Base-by-base conservation (phyloP, 1,140 invertebrate genomes). In the Lepidurus apus region DNA sequence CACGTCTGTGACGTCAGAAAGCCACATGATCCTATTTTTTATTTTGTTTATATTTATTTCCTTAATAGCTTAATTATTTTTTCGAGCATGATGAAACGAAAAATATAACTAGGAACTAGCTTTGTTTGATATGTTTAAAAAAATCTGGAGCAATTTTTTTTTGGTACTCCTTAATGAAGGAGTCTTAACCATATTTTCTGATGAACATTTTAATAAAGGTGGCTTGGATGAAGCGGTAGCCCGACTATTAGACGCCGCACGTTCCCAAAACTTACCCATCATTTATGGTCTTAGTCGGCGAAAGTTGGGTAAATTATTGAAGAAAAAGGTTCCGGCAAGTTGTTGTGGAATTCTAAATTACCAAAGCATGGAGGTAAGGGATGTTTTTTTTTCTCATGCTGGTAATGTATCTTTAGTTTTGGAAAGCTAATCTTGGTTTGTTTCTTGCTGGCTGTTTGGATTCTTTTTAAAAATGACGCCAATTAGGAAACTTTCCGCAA, bases 291-390 rank as follows among this genome's bases (percentile, higher is more conserved):
- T 88, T 21, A 84, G 84, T 6, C 81, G 86, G 13, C 83, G 85
- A 44, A 83, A 84, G 3, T 82, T 88, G 11, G 87, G 87, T 0
- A 81, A 84, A 42, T 83, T 86, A 7, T 87, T 86, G 81, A 84
- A 84, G n/a, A 88, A 88, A 80, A 82, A 86, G 45, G 87, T 86
- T n/a, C 86, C 86, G 17, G 85, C 88, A 75, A 87, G 86, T 81
- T 87, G 87, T 34, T 84, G 87, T 42, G 88, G 87, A 43, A 85
- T 88, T 24, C 86, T 88, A 79, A 88, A 86, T 82, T 88, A 87
- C 82, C 84, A 87, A 79, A 87, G 87, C 8, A 85, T 85, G 45
- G 86, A 80, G 44, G 79, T 65, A 65, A 65, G 21, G 17, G 17
- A 65, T 65, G 21, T 13, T 10, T 13, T 65, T 65, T 65, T 65